Evolutionary conservation across 2,797 vertebrate genomes (phyloP), one percentile per base, ranked within the genome.

Genomic region (Coccyzus lansbergi): DNA sequence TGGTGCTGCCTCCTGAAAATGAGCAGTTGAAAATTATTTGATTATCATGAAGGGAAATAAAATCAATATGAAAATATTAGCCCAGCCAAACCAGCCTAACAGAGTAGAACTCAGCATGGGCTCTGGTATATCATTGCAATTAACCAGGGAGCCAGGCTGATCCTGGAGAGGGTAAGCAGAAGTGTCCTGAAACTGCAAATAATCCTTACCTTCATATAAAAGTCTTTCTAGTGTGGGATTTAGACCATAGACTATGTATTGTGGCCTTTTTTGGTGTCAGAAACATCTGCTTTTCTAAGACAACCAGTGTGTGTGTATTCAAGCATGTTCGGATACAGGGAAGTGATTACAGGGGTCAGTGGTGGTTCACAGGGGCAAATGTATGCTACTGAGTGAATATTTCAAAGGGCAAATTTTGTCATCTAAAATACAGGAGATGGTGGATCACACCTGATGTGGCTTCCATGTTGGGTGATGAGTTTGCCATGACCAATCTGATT

Each of bases 11-110:
- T 72, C 31, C 75, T 55, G 81, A 71, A 93, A 95, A 90, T 25
- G 55, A 94, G 42, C 70, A 93, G 55, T 25, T 92, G 59, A 44
- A 88, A 79, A 76, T 28, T 59, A 79, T 95, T 93, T 86, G 38
- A 67, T 69, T 52, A 55, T 93, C 40, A 40, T 18, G 44, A 79
- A 51, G 20, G 29, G 82, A 80, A 70, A 38, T 4, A 1, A 52
- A 63, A 48, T 59, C 53, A 33, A 28, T 67, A 25, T 59, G 79
- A 89, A 38, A 65, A 80, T 16, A 31, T 10, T 46, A 64, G 29
- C 38, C 64, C 76, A 67, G 33, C 15, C 58, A 18, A 29, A 21
- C 15, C 76, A 67, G 31, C 15, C 58, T 21, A 29, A 21, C 15
- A 33, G 64, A 12, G 56, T 2, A 13, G 64, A 74, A 33, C 33